Base-by-base conservation (phyloP, 2,113 vertebrate species). In the Tautogolabrus adspersus region DNA sequence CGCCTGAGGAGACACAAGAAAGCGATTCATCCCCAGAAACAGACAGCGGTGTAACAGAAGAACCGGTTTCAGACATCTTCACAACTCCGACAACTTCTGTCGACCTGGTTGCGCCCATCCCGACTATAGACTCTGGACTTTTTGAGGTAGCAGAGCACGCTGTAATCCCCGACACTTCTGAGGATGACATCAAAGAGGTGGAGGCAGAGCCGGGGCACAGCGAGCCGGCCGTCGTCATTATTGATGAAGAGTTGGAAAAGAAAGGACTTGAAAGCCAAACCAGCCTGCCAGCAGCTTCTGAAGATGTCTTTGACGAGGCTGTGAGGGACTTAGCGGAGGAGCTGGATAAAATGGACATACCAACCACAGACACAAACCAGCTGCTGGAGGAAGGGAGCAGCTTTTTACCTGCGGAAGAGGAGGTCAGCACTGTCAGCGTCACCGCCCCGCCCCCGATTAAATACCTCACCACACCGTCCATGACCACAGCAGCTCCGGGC, bases 381-480 rank as follows among this genome's bases (percentile, higher is more conserved):
- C 83, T 89, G 7, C 58, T 9, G 1, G 90, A 93, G 23, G 91
- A 88, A 0, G 92, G 92, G 44, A 95, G 93, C 0, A 93, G 87
- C 0, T 87, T 84, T 8, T 21, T 66, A 44, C 72, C 93, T 0
- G 66, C 19, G 26, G 81, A 16, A 1, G 86, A 77, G 59, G 67
- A 47, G 0, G 73, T 49, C 18, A 64, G 86, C 0, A 72, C 87
- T 0, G 89, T 77, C 82, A 1, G 59, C 0, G 37, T 51, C 69
- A 95, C 96, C 0, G 84, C 89, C 0, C 70, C 22, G 0, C 94
- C 96, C 0, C 91, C 83, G 0, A 30, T 93, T 21, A 93, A 88
- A 49, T 96, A 96, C 23, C 49, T 96, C 34, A 97, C 96, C 12
- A 96, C 96, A 15, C 95, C 95, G 47, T 77, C 93, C 60, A 92